Conservation (phyloP, 2,888 invertebrate species). For the Ophioninae sp. region DNA sequence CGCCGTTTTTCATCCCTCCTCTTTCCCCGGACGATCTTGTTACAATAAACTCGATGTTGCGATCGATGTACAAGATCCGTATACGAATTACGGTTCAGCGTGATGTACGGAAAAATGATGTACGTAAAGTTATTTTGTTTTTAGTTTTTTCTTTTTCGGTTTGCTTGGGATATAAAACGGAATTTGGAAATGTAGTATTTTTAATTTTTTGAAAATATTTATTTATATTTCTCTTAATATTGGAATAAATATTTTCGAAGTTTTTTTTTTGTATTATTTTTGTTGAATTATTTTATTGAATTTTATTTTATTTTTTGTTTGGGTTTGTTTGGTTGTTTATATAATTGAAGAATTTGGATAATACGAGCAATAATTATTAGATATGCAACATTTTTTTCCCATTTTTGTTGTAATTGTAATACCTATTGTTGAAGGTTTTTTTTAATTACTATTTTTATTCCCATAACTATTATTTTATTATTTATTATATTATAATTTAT, state of each 20-base stretch:
- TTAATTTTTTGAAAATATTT: constrained; percentile 1
- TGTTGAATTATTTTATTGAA: too few relatives aligned
- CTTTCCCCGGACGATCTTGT: background rate
- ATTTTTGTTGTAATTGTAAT: too few relatives aligned
- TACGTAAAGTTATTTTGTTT: background rate
- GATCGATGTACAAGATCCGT: background rate
- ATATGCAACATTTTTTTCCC: too few relatives aligned
- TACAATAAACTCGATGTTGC: background rate
- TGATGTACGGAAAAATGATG: background rate
- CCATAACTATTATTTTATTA: too few relatives aligned
- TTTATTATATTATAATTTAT: too few relatives aligned
- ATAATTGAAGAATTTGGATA: too few relatives aligned
- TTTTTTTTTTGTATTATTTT: too few relatives aligned
- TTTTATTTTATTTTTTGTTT: too few relatives aligned
- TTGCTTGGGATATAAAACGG: background rate
- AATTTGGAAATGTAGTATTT: background rate
- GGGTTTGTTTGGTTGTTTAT: background rate
- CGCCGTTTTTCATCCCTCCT: background rate
- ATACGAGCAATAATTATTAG: too few relatives aligned
- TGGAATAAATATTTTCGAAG: background rate
- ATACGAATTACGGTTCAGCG: background rate
- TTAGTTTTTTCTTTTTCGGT: background rate
- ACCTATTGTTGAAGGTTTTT: too few relatives aligned
- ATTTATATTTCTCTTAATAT: background rate
- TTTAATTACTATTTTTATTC: too few relatives aligned